A percentile compares a stretch with the other conserved stretches of the same genome.
phyloP scores from a whole-genome alignment of 2,888 invertebrate species.

The Melanotus villosus region DNA sequence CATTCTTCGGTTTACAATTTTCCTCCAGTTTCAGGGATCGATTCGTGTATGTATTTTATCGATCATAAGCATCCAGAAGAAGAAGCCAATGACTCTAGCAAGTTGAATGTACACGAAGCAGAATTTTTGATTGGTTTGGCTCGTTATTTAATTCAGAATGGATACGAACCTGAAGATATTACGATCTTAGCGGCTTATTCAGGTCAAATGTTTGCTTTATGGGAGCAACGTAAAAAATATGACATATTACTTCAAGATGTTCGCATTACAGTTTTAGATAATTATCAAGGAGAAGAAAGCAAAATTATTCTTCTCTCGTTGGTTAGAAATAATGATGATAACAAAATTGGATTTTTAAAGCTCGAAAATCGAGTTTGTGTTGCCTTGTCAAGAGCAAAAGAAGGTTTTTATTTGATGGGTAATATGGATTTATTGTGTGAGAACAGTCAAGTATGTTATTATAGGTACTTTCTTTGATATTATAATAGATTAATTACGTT shows the following conservation, averaged over 20 bases:
- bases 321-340: conserved; percentile 80
- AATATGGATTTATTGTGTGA: conserved; percentile 75
- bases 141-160: conserved; percentile 74
- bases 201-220: conserved; percentile 77
- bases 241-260: conserved; percentile 68
- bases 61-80: conserved; percentile 75
- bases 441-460: conserved; percentile 65
- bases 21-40: conserved; percentile 74
- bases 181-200: conserved; percentile 82
- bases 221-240: conserved; percentile 65
- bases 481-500: no score
- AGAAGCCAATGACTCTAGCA: conserved; percentile 72
- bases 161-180: conserved; percentile 74
- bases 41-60: conserved; percentile 78
- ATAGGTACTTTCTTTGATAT: no score
- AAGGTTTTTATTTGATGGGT: conserved; percentile 82
- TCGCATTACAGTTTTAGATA: conserved; percentile 80
- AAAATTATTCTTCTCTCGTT: conserved; percentile 84
- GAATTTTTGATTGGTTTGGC: conserved; percentile 75
- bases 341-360: conserved; percentile 79
- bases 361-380: conserved; percentile 83
- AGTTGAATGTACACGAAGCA: conserved; percentile 77
- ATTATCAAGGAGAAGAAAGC: conserved; percentile 87
- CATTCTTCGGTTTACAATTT: conserved; percentile 73
- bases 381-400: conserved; percentile 81